Evolutionary conservation across 2,797 vertebrate genomes (phyloP).

Genomic region (Yasuhikotakia modesta): DNA sequence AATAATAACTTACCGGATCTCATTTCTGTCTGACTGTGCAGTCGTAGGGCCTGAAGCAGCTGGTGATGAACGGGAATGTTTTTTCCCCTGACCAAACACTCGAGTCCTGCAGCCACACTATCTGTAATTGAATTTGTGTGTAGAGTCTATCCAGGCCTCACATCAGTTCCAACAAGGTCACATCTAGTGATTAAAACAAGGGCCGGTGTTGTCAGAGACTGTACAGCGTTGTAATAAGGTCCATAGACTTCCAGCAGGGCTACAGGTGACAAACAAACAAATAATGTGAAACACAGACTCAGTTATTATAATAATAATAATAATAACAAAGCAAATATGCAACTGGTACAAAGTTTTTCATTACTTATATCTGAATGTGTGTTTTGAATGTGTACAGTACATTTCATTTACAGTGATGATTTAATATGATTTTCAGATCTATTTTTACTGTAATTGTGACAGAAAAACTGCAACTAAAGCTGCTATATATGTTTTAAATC

Average conservation of each 20-base stretch:
- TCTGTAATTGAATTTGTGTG: constrained; percentile 65
- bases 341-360: too few species aligned
- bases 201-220: not conserved
- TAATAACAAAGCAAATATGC: too few species aligned
- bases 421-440: too few species aligned
- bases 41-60: not conserved
- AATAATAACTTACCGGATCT: not conserved
- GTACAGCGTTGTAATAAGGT: not conserved
- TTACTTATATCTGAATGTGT: too few species aligned
- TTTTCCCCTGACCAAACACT: constrained; percentile 16
- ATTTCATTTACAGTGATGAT: too few species aligned
- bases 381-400: too few species aligned
- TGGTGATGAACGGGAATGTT: not conserved
- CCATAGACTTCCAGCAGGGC: not conserved
- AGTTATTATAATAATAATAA: too few species aligned
- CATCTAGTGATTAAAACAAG: constrained; percentile 38
- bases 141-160: constrained; percentile 37
- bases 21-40: not conserved
- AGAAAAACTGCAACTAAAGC: too few species aligned
- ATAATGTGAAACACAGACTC: too few species aligned
- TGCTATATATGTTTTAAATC: too few species aligned
- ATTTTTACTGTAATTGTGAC: too few species aligned
- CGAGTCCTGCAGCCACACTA: constrained; percentile 45
- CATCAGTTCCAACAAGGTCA: constrained; percentile 55
- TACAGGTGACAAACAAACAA: too few species aligned